These are phyloP conservation scores for Oncorhynchus masou DNA, from an alignment of 2,113 vertebrate species.

Conservation along the genomic window DNA sequence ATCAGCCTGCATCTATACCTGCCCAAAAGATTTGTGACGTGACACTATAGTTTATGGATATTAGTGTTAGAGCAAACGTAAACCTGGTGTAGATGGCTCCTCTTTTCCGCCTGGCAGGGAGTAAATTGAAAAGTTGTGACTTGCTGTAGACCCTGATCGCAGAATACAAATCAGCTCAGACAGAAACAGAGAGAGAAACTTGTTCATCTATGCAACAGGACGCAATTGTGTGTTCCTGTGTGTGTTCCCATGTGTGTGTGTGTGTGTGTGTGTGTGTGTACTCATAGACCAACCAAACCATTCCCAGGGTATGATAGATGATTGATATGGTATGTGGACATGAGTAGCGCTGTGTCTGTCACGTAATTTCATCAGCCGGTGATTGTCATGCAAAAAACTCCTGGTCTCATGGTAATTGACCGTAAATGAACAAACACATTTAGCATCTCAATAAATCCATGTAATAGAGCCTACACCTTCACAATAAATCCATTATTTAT, in stretches of 20 bases:
- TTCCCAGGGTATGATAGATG: not conserved
- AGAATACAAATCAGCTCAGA: constrained; percentile 29
- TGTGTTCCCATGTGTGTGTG: too few relatives aligned
- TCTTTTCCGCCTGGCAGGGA: constrained; percentile 21
- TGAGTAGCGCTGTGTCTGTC: not conserved
- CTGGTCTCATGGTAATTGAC: too few relatives aligned
- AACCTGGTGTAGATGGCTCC: not conserved
- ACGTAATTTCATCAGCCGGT: too few relatives aligned
- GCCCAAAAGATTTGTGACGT: not conserved
- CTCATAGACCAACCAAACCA: not conserved
- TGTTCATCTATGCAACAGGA: not conserved
- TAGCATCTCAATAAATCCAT: too few relatives aligned
- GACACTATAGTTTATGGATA: not conserved
- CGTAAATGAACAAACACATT: too few relatives aligned
- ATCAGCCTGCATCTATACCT: not conserved
- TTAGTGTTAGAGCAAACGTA: not conserved
- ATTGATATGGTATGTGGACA: not conserved
- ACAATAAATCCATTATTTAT: too few relatives aligned
- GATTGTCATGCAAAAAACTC: too few relatives aligned
- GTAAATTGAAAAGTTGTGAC: constrained; percentile 23
- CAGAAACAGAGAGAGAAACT: not conserved
- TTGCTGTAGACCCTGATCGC: constrained; percentile 5
- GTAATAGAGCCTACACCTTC: too few relatives aligned
- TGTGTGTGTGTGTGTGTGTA: not conserved
- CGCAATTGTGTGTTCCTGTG: not conserved